phyloP scores from a whole-genome alignment of 1,140 invertebrate genomes.

The Oryctes rhinoceros region DNA sequence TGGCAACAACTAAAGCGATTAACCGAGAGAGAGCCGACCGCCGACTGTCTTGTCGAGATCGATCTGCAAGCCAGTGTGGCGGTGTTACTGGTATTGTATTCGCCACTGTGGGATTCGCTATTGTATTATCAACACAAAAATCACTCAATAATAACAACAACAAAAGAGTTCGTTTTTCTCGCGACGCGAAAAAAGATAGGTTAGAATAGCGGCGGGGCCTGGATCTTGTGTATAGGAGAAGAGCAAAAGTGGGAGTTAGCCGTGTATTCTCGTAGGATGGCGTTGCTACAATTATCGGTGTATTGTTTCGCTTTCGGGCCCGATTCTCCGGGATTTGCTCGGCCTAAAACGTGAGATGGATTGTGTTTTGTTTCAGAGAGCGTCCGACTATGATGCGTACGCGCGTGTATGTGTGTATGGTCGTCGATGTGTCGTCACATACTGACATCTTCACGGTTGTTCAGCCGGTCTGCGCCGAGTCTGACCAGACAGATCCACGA shows the following conservation, averaged over 20 bases:
- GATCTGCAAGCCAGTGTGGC: not conserved
- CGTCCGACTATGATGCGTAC: not conserved
- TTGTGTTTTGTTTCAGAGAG: not conserved
- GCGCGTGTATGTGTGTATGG: not conserved
- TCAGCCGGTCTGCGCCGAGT: constrained; percentile 26
- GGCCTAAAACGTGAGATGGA: not conserved
- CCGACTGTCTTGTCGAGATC: not conserved
- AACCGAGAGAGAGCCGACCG: not conserved
- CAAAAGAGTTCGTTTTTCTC: too few species aligned
- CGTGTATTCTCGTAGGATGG: too few species aligned
- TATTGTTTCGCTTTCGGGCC: too few species aligned
- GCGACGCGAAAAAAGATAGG: not conserved
- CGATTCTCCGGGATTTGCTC: not conserved
- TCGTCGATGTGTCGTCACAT: constrained; percentile 43
- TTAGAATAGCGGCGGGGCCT: not conserved
- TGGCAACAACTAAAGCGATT: not conserved
- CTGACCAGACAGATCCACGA: constrained; percentile 47
- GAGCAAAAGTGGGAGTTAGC: too few species aligned
- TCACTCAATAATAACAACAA: too few species aligned
- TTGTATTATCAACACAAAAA: too few species aligned
- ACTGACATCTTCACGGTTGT: constrained; percentile 43
- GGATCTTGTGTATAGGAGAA: not conserved
- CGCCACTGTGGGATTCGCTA: not conserved
- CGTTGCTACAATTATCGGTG: too few species aligned
- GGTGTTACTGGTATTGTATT: too few species aligned